Evolutionary conservation across 2,797 vertebrate genomes (phyloP).

Genomic region (Pipistrellus pygmaeus): DNA sequence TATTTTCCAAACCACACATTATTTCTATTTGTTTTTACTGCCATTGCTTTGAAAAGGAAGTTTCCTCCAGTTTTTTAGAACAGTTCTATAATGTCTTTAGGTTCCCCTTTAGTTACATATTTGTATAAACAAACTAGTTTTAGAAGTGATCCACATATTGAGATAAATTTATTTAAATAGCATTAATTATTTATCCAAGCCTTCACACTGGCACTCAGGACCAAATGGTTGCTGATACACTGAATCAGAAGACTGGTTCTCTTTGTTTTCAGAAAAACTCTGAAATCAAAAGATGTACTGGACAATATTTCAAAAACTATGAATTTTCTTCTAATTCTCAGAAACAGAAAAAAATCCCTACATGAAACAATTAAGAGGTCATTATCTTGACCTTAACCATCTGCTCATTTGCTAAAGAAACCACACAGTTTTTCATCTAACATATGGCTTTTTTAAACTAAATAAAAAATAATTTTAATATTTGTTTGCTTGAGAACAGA

Average conservation of each 20-base stretch:
- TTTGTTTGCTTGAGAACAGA: slow-evolving; percentile 35
- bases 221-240: slow-evolving; percentile 14
- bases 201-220: not conserved
- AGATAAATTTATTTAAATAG: slow-evolving; percentile 55
- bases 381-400: slow-evolving; percentile 58
- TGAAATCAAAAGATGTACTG: slow-evolving; percentile 58
- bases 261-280: slow-evolving; percentile 48
- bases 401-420: slow-evolving; percentile 64
- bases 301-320: slow-evolving; percentile 38
- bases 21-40: slow-evolving; percentile 23
- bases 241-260: slow-evolving; percentile 1
- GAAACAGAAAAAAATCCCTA: slow-evolving; percentile 2
- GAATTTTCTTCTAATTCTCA: slow-evolving; percentile 55
- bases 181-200: slow-evolving; percentile 37
- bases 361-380: slow-evolving; percentile 60
- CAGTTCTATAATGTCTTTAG: not conserved
- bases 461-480: slow-evolving; percentile 51
- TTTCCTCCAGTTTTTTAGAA: slow-evolving; percentile 39
- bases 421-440: slow-evolving; percentile 23
- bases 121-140: slow-evolving; percentile 30
- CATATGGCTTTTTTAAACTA: not conserved
- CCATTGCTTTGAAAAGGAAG: slow-evolving; percentile 10
- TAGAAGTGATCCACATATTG: slow-evolving; percentile 34
- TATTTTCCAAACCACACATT: slow-evolving; percentile 25
- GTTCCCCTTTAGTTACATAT: slow-evolving; percentile 22